Percentiles rank a stretch among this genome's conserved stretches.
Conservation (phyloP, 2,797 vertebrate species). For the Distichodus sexfasciatus region DNA sequence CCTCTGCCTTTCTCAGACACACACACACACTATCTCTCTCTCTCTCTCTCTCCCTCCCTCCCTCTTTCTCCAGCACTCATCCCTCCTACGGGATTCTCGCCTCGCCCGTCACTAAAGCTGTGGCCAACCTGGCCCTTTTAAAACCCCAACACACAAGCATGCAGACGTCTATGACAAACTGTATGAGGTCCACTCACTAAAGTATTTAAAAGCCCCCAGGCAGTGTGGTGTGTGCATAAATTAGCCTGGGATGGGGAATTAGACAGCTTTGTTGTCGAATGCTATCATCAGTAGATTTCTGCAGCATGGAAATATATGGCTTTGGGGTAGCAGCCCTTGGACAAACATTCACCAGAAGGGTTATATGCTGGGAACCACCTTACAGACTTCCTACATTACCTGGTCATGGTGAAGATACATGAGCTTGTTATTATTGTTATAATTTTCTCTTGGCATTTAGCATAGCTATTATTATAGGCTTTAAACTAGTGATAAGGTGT, state of each 20-base stretch:
- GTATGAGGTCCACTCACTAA: slow-evolving; percentile 43
- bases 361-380: slow-evolving; percentile 34
- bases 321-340: slow-evolving; percentile 27
- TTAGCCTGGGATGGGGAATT: slow-evolving; percentile 47
- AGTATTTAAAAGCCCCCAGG: slow-evolving; percentile 53
- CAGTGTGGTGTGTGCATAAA: slow-evolving; percentile 54
- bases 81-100: slow-evolving; percentile 2
- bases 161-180: slow-evolving; percentile 25
- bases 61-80: background rate
- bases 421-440: background rate
- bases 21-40: background rate
- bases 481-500: too few relatives aligned
- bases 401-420: background rate
- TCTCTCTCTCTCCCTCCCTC: background rate
- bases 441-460: background rate
- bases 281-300: slow-evolving; percentile 40
- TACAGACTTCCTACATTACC: slow-evolving; percentile 6
- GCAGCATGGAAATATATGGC: slow-evolving; percentile 39
- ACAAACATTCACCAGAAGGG: slow-evolving; percentile 7
- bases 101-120: slow-evolving; percentile 20
- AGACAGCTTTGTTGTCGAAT: slow-evolving; percentile 41
- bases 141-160: slow-evolving; percentile 6
- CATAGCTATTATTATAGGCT: too few relatives aligned
- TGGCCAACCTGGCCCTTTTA: slow-evolving; percentile 19
- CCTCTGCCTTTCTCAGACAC: slow-evolving; percentile 18